A percentile compares a stretch with the other conserved stretches of the same genome.
phyloP scores from a whole-genome alignment of 2,888 invertebrate genomes.

The Linnaemya vulpina region DNA sequence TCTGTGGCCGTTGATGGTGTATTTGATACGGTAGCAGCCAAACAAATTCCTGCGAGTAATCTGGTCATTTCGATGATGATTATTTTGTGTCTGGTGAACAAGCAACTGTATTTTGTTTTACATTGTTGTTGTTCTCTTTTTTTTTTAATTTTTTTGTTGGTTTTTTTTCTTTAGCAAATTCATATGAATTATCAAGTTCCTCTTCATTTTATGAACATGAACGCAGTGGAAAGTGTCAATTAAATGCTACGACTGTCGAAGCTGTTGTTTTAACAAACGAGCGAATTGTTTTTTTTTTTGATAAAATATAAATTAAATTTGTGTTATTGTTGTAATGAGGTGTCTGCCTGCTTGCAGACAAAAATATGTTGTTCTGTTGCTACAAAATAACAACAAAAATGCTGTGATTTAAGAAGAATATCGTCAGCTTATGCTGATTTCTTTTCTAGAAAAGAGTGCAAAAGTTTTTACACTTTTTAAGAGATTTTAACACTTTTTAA shows the following conservation, averaged over 20 bases:
- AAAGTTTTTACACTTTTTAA: no score
- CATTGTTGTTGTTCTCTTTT: neutral
- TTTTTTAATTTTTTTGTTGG: neutral
- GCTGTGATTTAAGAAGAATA: no score
- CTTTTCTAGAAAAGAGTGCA: no score
- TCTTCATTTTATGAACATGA: constrained; percentile 53
- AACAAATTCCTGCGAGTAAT: constrained; percentile 39
- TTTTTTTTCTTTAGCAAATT: neutral
- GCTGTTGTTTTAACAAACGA: constrained; percentile 30
- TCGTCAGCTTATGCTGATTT: no score
- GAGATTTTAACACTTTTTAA: no score
- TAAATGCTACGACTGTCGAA: constrained; percentile 58
- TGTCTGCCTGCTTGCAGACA: constrained; percentile 39
- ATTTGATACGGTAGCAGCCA: constrained; percentile 48
- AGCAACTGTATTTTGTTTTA: constrained; percentile 45
- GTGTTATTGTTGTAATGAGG: constrained; percentile 64
- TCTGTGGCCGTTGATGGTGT: constrained; percentile 37
- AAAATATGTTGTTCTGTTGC: neutral
- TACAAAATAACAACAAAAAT: no score
- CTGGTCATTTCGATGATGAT: constrained; percentile 43
- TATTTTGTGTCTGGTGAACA: constrained; percentile 11
- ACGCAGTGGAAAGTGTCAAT: constrained; percentile 39
- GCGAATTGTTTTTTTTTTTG: constrained; percentile 58
- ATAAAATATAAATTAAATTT: constrained; percentile 65
- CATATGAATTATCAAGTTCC: constrained; percentile 39